A percentile compares a stretch with the other conserved stretches of the same genome.
Conservation (phyloP, 2,113 vertebrate genomes). For the Sinocyclocheilus maitianheensis region DNA sequence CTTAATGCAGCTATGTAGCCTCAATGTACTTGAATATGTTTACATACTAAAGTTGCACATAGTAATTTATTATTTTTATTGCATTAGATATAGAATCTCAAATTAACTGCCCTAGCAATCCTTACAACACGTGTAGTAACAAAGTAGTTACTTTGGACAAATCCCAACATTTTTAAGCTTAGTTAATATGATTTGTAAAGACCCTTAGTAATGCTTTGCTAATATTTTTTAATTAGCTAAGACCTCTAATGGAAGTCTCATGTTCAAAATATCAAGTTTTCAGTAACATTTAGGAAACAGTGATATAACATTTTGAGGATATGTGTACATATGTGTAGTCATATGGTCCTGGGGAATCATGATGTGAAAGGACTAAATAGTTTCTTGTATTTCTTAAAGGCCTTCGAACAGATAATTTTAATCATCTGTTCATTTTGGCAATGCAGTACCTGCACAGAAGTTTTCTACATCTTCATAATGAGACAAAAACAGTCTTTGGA, state of each 20-base stretch:
- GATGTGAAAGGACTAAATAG: background rate
- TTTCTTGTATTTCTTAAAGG: constrained; percentile 5
- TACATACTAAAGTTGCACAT: background rate
- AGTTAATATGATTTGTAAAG: background rate
- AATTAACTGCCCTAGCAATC: background rate
- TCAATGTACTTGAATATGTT: background rate
- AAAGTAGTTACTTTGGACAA: background rate
- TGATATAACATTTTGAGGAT: background rate
- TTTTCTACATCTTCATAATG: background rate
- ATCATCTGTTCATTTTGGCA: constrained; percentile 20
- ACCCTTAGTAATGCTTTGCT: background rate
- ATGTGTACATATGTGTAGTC: background rate
- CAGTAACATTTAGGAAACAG: background rate
- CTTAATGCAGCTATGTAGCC: background rate
- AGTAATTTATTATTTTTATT: background rate
- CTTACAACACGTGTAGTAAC: background rate
- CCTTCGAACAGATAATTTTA: background rate
- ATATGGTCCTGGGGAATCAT: background rate
- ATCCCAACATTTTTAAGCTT: background rate
- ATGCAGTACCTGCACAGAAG: background rate
- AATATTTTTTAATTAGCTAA: background rate
- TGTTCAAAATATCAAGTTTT: background rate
- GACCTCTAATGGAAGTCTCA: background rate
- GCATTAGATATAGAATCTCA: background rate
- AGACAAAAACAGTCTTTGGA: background rate